Percentiles rank a stretch among this genome's conserved stretches.
Conservation (phyloP, 64 coral and sea anemone species). For the Pachyseris speciosa region DNA sequence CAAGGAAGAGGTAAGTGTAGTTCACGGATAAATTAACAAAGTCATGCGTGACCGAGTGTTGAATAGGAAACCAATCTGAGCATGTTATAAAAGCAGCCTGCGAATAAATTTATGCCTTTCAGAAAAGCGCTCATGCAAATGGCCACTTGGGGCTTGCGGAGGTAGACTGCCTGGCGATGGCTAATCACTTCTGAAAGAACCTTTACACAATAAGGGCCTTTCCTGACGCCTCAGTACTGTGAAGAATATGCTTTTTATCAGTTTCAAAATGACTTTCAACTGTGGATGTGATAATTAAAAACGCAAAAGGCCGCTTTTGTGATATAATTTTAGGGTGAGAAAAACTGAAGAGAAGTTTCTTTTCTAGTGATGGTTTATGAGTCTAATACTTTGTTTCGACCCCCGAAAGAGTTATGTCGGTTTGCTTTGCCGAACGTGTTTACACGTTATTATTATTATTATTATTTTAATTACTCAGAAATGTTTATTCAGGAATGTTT, state of each 20-base stretch:
- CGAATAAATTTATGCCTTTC: not conserved
- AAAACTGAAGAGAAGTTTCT: not conserved
- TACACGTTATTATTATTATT: not conserved
- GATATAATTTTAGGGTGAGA: not conserved
- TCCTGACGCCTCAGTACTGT: not conserved
- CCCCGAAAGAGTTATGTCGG: not conserved
- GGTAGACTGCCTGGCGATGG: conserved; percentile 17
- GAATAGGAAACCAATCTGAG: not conserved
- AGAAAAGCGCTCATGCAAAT: not conserved
- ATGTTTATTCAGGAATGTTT: conserved; percentile 41
- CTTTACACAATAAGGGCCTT: not conserved
- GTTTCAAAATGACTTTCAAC: not conserved
- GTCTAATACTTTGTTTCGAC: not conserved
- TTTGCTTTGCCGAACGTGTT: conserved; percentile 2
- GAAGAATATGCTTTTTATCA: not conserved
- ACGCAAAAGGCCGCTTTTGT: too few species aligned
- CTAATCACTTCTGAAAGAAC: conserved; percentile 9
- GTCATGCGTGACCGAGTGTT: not conserved
- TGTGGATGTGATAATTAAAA: too few species aligned
- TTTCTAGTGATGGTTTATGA: not conserved
- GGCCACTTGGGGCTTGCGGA: not conserved
- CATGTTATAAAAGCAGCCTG: not conserved
- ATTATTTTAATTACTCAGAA: not conserved
- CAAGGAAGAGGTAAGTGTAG: not conserved
- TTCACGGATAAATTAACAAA: not conserved